Evolutionary conservation across 2,113 vertebrate species (phyloP).

Genomic region (Cathartes aura): DNA sequence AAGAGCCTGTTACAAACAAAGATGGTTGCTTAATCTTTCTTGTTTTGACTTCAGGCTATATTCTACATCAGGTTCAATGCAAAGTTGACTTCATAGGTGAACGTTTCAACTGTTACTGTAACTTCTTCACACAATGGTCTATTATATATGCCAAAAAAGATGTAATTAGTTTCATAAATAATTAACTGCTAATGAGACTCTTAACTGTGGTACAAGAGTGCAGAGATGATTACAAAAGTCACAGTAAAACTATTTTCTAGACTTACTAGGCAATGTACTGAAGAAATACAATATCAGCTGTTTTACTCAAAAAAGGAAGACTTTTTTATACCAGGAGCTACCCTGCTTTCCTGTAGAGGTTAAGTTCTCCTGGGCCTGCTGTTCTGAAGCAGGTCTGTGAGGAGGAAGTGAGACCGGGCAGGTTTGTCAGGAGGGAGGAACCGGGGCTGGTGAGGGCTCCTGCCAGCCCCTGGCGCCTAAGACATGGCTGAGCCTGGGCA

Average conservation of each 20-base stretch:
- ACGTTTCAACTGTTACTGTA: not conserved
- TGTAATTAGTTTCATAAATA: not conserved
- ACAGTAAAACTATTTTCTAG: not conserved
- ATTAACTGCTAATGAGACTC: not conserved
- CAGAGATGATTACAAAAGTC: not conserved
- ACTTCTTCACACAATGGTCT: not conserved
- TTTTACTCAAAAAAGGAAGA: not conserved
- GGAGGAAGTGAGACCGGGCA: not conserved
- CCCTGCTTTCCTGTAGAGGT: not conserved
- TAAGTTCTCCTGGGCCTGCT: not conserved
- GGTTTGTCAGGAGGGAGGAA: not conserved
- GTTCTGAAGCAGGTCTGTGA: not conserved
- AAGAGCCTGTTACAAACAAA: not conserved
- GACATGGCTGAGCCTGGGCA: fast-evolving
- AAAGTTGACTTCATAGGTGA: not conserved
- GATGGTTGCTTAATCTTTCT: not conserved
- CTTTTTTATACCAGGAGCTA: not conserved
- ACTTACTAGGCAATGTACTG: not conserved
- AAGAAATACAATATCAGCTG: not conserved
- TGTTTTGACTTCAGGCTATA: not conserved
- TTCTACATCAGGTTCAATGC: not conserved
- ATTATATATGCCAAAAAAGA: not conserved
- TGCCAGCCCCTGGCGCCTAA: fast-evolving
- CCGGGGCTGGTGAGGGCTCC: not conserved
- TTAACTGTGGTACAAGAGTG: not conserved